phyloP scores from a whole-genome alignment of 2,888 invertebrate species.

The Autographa pulchrina region DNA sequence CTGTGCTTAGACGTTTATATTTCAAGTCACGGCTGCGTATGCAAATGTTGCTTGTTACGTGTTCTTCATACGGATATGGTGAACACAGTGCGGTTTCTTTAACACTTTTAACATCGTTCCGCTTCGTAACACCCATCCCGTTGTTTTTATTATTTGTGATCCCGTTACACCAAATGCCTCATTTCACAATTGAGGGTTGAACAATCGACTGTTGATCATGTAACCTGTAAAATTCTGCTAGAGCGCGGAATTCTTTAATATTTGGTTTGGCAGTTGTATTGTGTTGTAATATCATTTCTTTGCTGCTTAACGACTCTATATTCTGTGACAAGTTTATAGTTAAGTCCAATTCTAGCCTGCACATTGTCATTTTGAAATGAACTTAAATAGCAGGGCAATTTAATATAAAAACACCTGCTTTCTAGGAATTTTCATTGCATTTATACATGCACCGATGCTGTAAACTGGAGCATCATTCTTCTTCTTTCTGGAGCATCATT shows the following conservation, averaged over 20 bases:
- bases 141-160: slow-evolving; percentile 53
- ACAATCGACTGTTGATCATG: slow-evolving; percentile 20
- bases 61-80: slow-evolving; percentile 68
- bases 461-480: no score
- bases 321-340: background rate
- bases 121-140: slow-evolving; percentile 61
- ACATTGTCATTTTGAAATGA: background rate
- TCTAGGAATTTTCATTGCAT: no score
- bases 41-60: slow-evolving; percentile 75
- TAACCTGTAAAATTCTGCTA: slow-evolving; percentile 15
- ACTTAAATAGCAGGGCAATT: no score
- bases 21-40: slow-evolving; percentile 77
- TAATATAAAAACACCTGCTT: no score
- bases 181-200: slow-evolving; percentile 39
- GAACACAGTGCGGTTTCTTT: slow-evolving; percentile 55
- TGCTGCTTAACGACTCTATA: background rate
- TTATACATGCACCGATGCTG: no score
- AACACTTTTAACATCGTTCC: slow-evolving; percentile 59
- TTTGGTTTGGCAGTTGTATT: background rate
- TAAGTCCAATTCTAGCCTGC: background rate
- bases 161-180: slow-evolving; percentile 47
- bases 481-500: no score
- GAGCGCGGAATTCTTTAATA: background rate
- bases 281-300: background rate
- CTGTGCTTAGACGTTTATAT: slow-evolving; percentile 52